These are phyloP conservation scores for Neodontobutis hainanensis DNA, from an alignment of 2,113 vertebrate species.

Conservation along the genomic window DNA sequence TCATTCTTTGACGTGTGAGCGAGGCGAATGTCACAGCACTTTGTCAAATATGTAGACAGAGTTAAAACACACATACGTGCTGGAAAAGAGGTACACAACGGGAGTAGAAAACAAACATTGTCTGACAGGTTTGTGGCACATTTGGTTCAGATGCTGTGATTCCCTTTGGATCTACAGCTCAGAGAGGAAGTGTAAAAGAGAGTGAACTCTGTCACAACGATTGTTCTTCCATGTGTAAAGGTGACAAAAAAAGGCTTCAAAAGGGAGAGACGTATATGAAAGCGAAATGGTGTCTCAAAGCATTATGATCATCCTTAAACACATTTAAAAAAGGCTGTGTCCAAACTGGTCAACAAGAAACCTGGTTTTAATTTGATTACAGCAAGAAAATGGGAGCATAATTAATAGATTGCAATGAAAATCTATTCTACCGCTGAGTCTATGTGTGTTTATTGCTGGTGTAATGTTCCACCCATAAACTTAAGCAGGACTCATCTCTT, in stretches of 20 bases:
- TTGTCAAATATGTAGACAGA: slow-evolving; percentile 59
- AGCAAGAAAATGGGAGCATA: too few species aligned
- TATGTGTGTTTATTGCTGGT: too few species aligned
- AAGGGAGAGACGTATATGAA: slow-evolving; percentile 27
- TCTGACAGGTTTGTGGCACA: slow-evolving; percentile 73
- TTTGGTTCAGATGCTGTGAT: slow-evolving; percentile 71
- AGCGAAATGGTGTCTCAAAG: slow-evolving; percentile 9
- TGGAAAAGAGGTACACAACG: slow-evolving; percentile 34
- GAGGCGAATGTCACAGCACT: slow-evolving; percentile 50
- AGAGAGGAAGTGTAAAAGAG: slow-evolving; percentile 37
- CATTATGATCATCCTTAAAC: too few species aligned
- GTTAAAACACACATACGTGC: slow-evolving; percentile 52
- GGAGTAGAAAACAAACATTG: slow-evolving; percentile 64
- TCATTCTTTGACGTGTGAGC: slow-evolving; percentile 35
- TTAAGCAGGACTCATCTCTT: too few species aligned
- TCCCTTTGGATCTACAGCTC: slow-evolving; percentile 62
- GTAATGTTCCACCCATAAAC: too few species aligned
- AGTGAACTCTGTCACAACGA: slow-evolving; percentile 64
- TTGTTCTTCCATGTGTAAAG: slow-evolving; percentile 79
- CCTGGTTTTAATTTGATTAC: too few species aligned
- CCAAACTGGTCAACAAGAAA: too few species aligned
- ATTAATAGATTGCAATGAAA: too few species aligned
- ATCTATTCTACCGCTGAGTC: too few species aligned
- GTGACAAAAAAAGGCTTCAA: slow-evolving; percentile 71
- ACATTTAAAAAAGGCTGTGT: too few species aligned